Conservation (phyloP, 2,888 invertebrate genomes). For the Drosophila colorata region DNA sequence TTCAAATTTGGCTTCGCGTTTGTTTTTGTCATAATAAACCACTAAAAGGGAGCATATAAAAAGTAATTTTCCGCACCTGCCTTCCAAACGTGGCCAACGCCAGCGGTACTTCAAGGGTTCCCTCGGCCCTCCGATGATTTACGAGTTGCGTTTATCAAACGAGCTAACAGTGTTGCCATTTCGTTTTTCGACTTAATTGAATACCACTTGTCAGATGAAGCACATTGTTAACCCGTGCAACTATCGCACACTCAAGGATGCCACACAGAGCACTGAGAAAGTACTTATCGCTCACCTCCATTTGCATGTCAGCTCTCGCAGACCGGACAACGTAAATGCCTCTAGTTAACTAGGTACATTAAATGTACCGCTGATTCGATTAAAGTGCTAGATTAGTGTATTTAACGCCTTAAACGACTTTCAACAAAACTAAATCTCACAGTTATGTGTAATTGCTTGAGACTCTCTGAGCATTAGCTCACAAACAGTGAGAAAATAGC, state of each 20-base stretch:
- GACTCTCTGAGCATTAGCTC: not conserved
- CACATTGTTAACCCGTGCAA: slow-evolving; percentile 32
- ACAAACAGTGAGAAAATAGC: too few relatives aligned
- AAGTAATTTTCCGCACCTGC: slow-evolving; percentile 84
- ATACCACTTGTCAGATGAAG: slow-evolving; percentile 49
- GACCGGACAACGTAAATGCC: slow-evolving; percentile 43
- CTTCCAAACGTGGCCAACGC: slow-evolving; percentile 66
- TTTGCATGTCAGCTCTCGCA: slow-evolving; percentile 19
- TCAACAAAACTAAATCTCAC: not conserved
- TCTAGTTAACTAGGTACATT: slow-evolving; percentile 17
- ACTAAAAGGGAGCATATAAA: slow-evolving; percentile 82
- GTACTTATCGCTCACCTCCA: slow-evolving; percentile 22
- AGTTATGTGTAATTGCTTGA: slow-evolving; percentile 6
- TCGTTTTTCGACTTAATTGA: slow-evolving; percentile 64
- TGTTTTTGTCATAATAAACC: slow-evolving; percentile 82
- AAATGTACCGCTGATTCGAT: slow-evolving; percentile 15
- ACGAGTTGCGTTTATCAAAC: slow-evolving; percentile 66
- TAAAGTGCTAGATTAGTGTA: slow-evolving; percentile 7
- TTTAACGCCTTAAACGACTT: slow-evolving; percentile 13
- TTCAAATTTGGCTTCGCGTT: slow-evolving; percentile 64
- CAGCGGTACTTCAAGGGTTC: slow-evolving; percentile 74
- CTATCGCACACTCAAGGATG: slow-evolving; percentile 20
- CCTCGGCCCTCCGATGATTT: slow-evolving; percentile 59
- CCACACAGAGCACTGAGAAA: slow-evolving; percentile 19
- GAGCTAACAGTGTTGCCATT: slow-evolving; percentile 42